Conservation (phyloP, 1,140 invertebrate genomes). For the Bombus haemorrhoidalis region DNA sequence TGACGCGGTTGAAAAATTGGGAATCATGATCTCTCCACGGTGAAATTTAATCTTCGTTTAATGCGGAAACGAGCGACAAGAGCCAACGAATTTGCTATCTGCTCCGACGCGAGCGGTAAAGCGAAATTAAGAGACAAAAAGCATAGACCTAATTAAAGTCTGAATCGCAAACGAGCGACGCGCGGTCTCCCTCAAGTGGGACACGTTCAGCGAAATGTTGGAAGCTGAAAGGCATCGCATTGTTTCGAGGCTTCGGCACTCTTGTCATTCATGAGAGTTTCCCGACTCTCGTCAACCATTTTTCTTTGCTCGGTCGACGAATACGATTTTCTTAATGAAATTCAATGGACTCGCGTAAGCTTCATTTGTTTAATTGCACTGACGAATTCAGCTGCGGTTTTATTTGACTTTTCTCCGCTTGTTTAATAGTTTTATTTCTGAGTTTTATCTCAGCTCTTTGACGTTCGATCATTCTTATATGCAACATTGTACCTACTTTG, state of each 20-base stretch:
- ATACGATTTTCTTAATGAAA: constrained; percentile 15
- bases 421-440: neutral
- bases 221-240: neutral
- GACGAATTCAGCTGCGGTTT: no score
- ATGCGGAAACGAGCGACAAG: neutral
- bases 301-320: neutral
- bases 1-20: neutral
- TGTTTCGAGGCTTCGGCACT: neutral
- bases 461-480: no score
- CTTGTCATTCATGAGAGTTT: no score
- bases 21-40: neutral
- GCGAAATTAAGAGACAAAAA: constrained; percentile 33
- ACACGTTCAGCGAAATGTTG: constrained; percentile 6
- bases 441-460: neutral
- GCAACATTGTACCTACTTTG: no score
- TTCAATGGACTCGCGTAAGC: neutral
- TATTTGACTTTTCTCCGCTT: neutral
- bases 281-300: neutral
- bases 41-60: constrained; percentile 38
- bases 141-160: constrained; percentile 36
- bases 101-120: constrained; percentile 12
- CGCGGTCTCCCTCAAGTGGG: neutral
- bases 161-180: constrained; percentile 32
- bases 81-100: neutral
- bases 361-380: constrained; percentile 9